phyloP scores from a whole-genome alignment of 2,797 vertebrate genomes.

The Coluber constrictor region DNA sequence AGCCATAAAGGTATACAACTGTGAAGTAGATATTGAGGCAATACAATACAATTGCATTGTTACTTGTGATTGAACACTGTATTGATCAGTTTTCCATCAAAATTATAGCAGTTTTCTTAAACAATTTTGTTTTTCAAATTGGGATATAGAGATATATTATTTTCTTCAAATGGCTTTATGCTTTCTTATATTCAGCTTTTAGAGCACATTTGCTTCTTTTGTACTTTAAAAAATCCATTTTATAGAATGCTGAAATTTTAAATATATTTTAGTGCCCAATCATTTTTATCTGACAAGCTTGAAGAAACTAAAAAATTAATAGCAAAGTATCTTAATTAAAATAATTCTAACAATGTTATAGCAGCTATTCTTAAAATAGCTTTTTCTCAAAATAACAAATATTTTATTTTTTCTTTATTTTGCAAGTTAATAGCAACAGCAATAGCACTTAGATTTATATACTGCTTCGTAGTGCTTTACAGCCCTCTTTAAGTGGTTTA shows the following conservation, averaged over 20 bases:
- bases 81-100: background rate
- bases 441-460: too few relatives aligned
- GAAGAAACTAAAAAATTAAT: slow-evolving; percentile 47
- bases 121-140: background rate
- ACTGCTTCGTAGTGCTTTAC: too few relatives aligned
- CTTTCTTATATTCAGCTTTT: background rate
- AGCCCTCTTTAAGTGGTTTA: too few relatives aligned
- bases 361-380: slow-evolving; percentile 70
- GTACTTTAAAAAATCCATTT: background rate
- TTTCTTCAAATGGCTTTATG: background rate
- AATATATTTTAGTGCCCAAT: slow-evolving; percentile 23
- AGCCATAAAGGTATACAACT: background rate
- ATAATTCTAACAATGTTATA: slow-evolving; percentile 60
- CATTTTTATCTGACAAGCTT: slow-evolving; percentile 46
- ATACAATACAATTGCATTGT: background rate
- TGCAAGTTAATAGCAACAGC: slow-evolving; percentile 58
- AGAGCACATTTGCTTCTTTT: background rate
- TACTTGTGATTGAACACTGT: background rate
- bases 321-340: slow-evolving; percentile 59
- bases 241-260: slow-evolving; percentile 41
- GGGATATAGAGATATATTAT: slow-evolving; percentile 7
- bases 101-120: background rate
- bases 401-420: slow-evolving; percentile 69
- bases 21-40: background rate
- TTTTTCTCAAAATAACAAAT: slow-evolving; percentile 74